These are phyloP conservation scores for Cacoxenus indagator DNA, from an alignment of 2,888 invertebrate genomes.

Conservation along the genomic window DNA sequence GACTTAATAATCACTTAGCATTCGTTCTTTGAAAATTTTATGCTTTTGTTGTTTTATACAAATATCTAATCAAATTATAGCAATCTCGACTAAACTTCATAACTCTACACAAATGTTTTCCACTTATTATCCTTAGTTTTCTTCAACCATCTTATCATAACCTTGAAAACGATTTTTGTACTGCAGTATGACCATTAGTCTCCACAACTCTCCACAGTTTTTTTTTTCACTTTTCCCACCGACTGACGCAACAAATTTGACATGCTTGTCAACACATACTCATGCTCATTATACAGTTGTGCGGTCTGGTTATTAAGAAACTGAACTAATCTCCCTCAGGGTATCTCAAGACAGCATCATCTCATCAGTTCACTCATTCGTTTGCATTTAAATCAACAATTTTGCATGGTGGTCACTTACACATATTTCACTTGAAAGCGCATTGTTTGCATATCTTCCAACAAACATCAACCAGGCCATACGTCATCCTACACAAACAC, in stretches of 20 bases:
- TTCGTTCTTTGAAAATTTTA: no score
- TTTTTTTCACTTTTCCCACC: not conserved
- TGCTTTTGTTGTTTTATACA: no score
- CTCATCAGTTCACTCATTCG: not conserved
- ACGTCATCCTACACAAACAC: not conserved
- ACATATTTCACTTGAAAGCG: not conserved
- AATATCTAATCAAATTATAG: no score
- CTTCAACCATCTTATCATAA: no score
- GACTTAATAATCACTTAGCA: no score
- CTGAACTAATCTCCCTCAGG: not conserved
- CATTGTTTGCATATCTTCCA: conserved; percentile 20
- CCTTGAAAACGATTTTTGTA: no score
- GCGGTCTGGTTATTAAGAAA: not conserved
- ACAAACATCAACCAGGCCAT: not conserved
- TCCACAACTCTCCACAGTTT: not conserved
- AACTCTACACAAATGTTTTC: no score
- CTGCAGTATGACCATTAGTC: no score
- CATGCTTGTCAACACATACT: not conserved
- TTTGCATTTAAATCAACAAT: conserved; percentile 1
- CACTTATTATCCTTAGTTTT: no score
- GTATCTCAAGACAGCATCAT: not conserved
- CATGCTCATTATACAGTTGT: not conserved
- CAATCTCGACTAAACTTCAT: no score
- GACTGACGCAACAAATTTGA: not conserved
- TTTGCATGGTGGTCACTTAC: conserved; percentile 4